Conservation (phyloP, 2,888 invertebrate genomes). For the Caenorhabditis sp. region DNA sequence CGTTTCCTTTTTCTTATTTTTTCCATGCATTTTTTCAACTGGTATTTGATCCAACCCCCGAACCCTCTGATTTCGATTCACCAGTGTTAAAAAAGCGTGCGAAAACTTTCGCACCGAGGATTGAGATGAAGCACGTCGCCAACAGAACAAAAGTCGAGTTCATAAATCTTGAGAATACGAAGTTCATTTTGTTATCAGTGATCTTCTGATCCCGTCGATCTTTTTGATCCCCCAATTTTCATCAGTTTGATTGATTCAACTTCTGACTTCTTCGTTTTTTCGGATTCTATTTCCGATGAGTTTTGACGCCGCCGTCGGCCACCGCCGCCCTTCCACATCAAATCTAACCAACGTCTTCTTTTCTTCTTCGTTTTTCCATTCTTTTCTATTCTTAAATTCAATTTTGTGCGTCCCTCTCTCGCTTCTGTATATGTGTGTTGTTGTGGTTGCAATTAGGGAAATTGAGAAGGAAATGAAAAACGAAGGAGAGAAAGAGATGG, state of each 20-base stretch:
- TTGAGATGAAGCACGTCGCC: no score
- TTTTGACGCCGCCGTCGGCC: conserved; percentile 31
- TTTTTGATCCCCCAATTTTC: neutral
- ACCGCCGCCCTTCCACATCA: conserved; percentile 3
- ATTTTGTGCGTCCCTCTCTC: conserved; percentile 18
- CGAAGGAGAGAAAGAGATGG: conserved; percentile 1
- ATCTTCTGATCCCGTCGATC: no score
- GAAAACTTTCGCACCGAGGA: no score
- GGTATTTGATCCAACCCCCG: no score
- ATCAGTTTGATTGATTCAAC: neutral
- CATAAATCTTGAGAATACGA: no score
- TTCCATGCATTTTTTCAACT: no score
- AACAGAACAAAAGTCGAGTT: no score
- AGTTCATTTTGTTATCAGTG: no score
- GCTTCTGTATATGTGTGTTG: neutral
- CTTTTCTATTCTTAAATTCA: conserved; percentile 52
- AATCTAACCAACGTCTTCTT: conserved; percentile 38
- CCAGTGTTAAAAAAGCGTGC: no score
- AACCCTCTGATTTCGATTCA: no score
- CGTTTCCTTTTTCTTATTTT: no score
- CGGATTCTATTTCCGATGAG: conserved; percentile 34
- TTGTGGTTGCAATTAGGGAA: conserved; percentile 58
- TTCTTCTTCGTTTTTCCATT: conserved; percentile 31
- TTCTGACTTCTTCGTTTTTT: neutral
- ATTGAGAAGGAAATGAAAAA: conserved; percentile 56